A percentile compares a stretch with the other conserved stretches of the same genome.
Evolutionary conservation across 2,797 vertebrate genomes (phyloP).

Genomic region (Spheniscus humboldti): DNA sequence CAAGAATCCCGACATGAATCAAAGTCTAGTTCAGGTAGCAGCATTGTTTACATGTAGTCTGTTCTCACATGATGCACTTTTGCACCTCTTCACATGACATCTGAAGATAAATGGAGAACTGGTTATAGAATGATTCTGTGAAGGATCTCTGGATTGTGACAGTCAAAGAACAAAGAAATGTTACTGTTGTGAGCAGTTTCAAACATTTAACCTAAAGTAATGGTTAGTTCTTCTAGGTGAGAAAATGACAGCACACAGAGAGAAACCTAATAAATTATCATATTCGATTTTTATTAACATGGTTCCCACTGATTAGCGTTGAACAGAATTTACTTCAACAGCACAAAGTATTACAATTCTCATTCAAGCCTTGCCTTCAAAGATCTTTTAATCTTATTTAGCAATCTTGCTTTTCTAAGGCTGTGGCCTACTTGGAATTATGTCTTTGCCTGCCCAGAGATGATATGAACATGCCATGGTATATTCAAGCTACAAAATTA

Average conservation of each 20-base stretch:
- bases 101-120: not conserved
- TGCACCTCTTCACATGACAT: not conserved
- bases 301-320: not conserved
- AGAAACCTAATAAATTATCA: not conserved
- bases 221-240: not conserved
- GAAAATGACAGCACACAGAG: not conserved
- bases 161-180: not conserved
- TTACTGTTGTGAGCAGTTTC: not conserved
- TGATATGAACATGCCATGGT: fast-evolving
- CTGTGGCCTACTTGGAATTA: not conserved
- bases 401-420: not conserved
- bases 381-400: not conserved
- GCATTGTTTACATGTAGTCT: not conserved
- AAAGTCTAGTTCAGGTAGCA: not conserved
- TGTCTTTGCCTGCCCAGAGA: not conserved
- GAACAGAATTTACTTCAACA: not conserved
- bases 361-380: not conserved
- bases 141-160: not conserved
- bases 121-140: not conserved
- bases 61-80: not conserved
- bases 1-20: not conserved
- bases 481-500: not conserved
- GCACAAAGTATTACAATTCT: not conserved
- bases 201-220: not conserved
- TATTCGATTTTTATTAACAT: not conserved